A percentile compares a stretch with the other conserved stretches of the same genome.
Conservation (phyloP, 2,888 invertebrate species). For the Brachypalpus laphriformis region DNA sequence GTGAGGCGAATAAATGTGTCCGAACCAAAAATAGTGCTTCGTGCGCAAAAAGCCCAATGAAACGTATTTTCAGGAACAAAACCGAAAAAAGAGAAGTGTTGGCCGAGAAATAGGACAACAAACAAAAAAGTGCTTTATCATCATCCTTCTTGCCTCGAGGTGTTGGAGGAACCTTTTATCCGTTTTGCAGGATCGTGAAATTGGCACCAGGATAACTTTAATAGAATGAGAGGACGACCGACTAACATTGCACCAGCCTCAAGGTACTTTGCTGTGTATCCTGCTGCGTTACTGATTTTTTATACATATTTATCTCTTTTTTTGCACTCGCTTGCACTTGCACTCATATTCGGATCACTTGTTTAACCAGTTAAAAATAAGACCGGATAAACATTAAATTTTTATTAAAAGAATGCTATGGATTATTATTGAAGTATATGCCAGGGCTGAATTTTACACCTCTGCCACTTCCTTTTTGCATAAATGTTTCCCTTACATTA, state of each 20-base stretch:
- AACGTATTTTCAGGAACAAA: conserved; percentile 23
- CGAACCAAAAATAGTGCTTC: conserved; percentile 49
- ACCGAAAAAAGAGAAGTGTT: not conserved
- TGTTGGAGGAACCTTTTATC: conserved; percentile 19
- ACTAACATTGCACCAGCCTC: not conserved
- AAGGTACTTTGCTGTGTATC: conserved; percentile 9
- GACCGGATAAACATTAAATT: not conserved
- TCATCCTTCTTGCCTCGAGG: conserved; percentile 25
- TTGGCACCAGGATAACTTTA: conserved; percentile 25
- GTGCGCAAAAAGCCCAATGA: conserved; percentile 33
- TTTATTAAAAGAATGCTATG: not conserved
- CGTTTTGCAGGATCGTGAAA: conserved; percentile 40
- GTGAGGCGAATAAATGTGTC: conserved; percentile 44
- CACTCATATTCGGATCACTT: conserved; percentile 5
- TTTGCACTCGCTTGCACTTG: not conserved
- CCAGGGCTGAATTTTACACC: not conserved
- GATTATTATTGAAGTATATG: not conserved
- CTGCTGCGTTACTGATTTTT: conserved; percentile 15
- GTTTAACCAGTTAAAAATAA: not conserved
- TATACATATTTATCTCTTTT: too few relatives aligned
- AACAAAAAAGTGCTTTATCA: conserved; percentile 45
- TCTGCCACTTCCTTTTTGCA: not conserved
- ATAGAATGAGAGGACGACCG: conserved; percentile 21
- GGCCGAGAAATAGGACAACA: conserved; percentile 45
- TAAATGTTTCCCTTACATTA: too few relatives aligned